Base-by-base conservation (phyloP, 2,797 vertebrate genomes). In the Hydrolagus colliei region DNA sequence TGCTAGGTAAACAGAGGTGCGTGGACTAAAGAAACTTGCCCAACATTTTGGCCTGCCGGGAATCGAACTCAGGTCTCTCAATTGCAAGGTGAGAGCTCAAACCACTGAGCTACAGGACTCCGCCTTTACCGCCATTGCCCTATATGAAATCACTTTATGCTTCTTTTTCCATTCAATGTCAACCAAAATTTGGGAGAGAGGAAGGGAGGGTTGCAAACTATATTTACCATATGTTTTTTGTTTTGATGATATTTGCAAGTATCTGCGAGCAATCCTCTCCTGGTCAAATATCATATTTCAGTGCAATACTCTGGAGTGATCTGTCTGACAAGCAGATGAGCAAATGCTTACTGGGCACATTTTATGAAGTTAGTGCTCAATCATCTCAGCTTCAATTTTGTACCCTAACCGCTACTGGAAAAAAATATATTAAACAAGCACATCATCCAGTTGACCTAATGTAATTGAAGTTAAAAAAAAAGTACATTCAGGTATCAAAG, bases 301-400 rank as follows among this genome's bases (percentile, higher is more conserved):
- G 16, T 68, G 63, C 22, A 67, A 52, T 27, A 35, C 78, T 35
- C 13, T 67, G 78, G 12, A 4, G 8, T 27, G 6, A 80, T 67
- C 22, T 68, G 78, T 27, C 67, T 35, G 63, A 63, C 65, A 82
- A 82, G 32, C 63, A 82, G 14, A 82, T 68, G 62, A 82, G 22
- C 13, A 65, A 65, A 82, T 22, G 32, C 35, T 35, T 14, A 32
- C 12, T 5, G 20, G 41, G 8, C 27, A 65, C 35, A 9, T 41
- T 35, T 27, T 82, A 18, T 67, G 63, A 80, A 32, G 62, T 65
- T 27, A 32, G 78, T 32, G 61, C 78, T 9, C 78, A 67, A 67
- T 67, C 62, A 27, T 32, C 18, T 82, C 22, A 35, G 9, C 9
- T n/a, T 77, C 75, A 16, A 67, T 65, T 67, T 18, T 32, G 20